Evolutionary conservation across 2,797 vertebrate genomes (phyloP), one percentile per base, ranked within the genome.

Genomic region (Thaleichthys pacificus): DNA sequence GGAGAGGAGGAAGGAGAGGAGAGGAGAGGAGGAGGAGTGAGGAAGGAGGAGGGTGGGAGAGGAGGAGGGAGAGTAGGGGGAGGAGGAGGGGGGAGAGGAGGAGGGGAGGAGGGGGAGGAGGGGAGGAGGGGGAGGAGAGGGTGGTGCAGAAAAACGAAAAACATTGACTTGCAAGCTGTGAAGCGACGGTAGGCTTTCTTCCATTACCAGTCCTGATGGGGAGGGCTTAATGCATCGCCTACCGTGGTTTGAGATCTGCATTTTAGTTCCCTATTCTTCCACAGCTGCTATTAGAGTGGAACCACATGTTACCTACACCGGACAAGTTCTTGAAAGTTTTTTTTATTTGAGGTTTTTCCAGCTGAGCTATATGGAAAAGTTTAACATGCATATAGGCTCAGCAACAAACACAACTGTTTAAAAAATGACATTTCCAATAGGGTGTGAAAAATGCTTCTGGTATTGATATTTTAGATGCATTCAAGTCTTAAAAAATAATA

Each of bases 171-270:
- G 84, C 87, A 91, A 93, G 94, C 95, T 87, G 92, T 91, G 84
- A 96, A 64, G 92, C 90, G 92, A 90, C 87, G 85, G 94, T 75
- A 69, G 95, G 94, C 94, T 94, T 97, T 96, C 96, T 96, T 97
- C 95, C 93, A 95, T 95, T 90, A 94, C 82, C 94, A 88, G 89
- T 92, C 89, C 93, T 84, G 92, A 91, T 93, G 94, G 94, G 91
- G 88, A 89, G 82, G 42, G 88, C 94, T 96, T 96, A 96, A 96
- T 96, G 95, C 92, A 95, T 86, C 92, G 94, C 92, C 80, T 80
- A 74, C 77, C 49, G 84, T 88, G 90, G 85, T 91, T 90, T 84
- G 81, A 56, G 92, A 91, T 92, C 91, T 89, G 75, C 75, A 84
- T 93, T 88, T 88, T 68, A 72, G 47, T 60, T 70, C 26, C 64